These are phyloP conservation scores for Brachionus rubens DNA, from an alignment of 1,140 invertebrate genomes.

Conservation along the genomic window DNA sequence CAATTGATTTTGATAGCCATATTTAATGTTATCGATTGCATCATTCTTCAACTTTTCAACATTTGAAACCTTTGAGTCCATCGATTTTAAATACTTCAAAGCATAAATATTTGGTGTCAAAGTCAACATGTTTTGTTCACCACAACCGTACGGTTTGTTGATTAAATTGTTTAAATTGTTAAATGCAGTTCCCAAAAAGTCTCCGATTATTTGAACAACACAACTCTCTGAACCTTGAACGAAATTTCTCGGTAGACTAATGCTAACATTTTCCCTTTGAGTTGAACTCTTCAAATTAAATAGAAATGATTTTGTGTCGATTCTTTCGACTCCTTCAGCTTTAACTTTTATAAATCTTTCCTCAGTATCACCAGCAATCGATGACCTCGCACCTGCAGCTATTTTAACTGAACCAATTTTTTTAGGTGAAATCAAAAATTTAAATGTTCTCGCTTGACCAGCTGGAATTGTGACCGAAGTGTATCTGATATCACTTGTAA, in stretches of 20 bases:
- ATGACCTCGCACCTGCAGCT: background rate
- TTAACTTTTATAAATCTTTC: constrained; percentile 17
- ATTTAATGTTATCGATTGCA: constrained; percentile 20
- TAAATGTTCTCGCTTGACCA: background rate
- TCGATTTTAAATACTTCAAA: constrained; percentile 68
- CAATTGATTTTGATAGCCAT: constrained; percentile 84
- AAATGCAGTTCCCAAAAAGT: constrained; percentile 54
- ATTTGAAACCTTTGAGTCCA: background rate
- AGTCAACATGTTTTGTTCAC: constrained; percentile 90
- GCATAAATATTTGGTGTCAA: constrained; percentile 85
- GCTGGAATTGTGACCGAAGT: background rate
- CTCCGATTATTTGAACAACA: constrained; percentile 50
- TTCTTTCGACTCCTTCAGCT: constrained; percentile 46
- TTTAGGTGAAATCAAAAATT: background rate
- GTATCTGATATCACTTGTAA: background rate
- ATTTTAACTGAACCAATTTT: constrained; percentile 25
- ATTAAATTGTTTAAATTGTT: constrained; percentile 66
- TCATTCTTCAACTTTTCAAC: background rate
- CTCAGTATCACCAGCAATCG: constrained; percentile 7
- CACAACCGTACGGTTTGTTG: constrained; percentile 79
- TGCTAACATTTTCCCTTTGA: background rate
- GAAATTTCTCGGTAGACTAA: constrained; percentile 50
- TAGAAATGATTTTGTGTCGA: background rate
- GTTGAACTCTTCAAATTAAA: constrained; percentile 10
- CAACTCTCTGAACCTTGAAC: constrained; percentile 50